phyloP scores from a whole-genome alignment of 2,113 vertebrate genomes.

The Oncorhynchus mykiss region DNA sequence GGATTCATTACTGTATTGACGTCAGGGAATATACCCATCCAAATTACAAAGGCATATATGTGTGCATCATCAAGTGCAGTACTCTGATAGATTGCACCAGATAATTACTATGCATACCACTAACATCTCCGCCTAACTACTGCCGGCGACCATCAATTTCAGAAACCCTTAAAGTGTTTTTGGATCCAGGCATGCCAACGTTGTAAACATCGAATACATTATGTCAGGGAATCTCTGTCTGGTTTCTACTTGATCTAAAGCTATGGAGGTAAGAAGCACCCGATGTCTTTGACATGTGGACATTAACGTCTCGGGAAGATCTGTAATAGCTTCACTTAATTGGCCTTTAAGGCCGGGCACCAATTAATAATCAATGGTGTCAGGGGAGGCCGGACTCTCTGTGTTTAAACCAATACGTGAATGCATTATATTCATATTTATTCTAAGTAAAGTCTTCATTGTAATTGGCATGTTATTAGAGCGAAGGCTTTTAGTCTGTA shows the following conservation, averaged over 20 bases:
- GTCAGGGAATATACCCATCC: conserved; percentile 64
- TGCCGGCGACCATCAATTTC: conserved; percentile 68
- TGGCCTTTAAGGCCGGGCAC: conserved; percentile 79
- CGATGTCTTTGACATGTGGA: conserved; percentile 81
- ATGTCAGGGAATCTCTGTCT: conserved; percentile 72
- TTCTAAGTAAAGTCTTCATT: conserved; percentile 92
- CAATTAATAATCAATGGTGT: conserved; percentile 97
- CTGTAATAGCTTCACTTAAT: conserved; percentile 89
- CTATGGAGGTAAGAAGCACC: conserved; percentile 58
- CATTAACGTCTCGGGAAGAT: conserved; percentile 84
- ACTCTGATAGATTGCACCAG: conserved; percentile 74
- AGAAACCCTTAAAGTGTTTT: conserved; percentile 64
- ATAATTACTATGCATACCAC: conserved; percentile 57
- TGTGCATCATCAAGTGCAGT: conserved; percentile 70
- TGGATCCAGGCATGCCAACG: conserved; percentile 55
- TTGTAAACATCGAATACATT: conserved; percentile 70
- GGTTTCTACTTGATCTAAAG: conserved; percentile 70
- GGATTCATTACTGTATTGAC: conserved; percentile 74
- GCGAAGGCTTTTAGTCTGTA: conserved; percentile 94
- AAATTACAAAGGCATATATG: conserved; percentile 73
- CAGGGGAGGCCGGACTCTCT: conserved; percentile 72
- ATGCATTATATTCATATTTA: conserved; percentile 95
- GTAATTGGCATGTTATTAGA: conserved; percentile 98
- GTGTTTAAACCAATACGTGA: conserved; percentile 93
- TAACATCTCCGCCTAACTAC: conserved; percentile 33